phyloP scores from a whole-genome alignment of 53 echinoderm and acorn worm species.

The Henricia sp. region DNA sequence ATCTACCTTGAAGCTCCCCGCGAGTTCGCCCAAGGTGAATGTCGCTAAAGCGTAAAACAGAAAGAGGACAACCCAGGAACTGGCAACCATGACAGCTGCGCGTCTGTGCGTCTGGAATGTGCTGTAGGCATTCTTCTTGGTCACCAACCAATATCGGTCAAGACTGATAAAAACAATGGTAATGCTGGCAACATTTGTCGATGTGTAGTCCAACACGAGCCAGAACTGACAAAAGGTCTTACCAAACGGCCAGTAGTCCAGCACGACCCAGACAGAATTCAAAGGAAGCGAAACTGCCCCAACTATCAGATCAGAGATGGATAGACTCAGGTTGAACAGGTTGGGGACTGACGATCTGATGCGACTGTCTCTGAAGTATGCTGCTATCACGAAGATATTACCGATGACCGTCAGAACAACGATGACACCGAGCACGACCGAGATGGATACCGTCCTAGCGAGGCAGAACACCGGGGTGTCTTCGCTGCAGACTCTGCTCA shows the following conservation, averaged over 20 bases:
- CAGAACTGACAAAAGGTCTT: constrained; percentile 65
- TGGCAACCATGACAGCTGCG: constrained; percentile 19
- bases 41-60: constrained; percentile 61
- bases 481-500: constrained; percentile 2
- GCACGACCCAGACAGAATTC: constrained; percentile 60
- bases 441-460: constrained; percentile 13
- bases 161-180: constrained; percentile 82
- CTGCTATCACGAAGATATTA: constrained; percentile 69
- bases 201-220: constrained; percentile 71
- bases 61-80: constrained; percentile 58
- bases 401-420: constrained; percentile 71
- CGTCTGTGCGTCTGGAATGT: constrained; percentile 69
- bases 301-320: constrained; percentile 76
- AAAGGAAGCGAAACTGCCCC: constrained; percentile 72
- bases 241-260: constrained; percentile 68
- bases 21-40: constrained; percentile 63
- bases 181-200: constrained; percentile 67
- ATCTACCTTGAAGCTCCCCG: constrained; percentile 36
- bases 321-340: constrained; percentile 71
- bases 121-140: constrained; percentile 75
- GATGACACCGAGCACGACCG: constrained; percentile 44
- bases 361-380: constrained; percentile 58
- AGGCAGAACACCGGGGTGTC: constrained; percentile 17
- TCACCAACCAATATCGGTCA: constrained; percentile 93
- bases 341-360: constrained; percentile 74